Evolutionary conservation across 2,888 invertebrate species (phyloP).

Genomic region (Cataglyphis livida): DNA sequence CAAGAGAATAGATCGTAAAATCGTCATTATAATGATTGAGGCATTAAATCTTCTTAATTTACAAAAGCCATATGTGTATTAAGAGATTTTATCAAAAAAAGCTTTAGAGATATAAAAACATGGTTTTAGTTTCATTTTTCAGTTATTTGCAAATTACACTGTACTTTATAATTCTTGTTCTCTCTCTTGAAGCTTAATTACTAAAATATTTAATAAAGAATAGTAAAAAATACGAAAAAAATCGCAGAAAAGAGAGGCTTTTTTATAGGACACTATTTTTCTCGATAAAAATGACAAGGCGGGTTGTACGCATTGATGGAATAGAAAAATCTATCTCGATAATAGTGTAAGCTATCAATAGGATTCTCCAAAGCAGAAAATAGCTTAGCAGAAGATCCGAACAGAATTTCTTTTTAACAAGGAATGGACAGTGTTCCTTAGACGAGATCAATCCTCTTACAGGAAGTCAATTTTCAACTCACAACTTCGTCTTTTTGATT

Average conservation of each 20-base stretch:
- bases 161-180: neutral
- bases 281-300: neutral
- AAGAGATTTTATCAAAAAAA: neutral
- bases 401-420: constrained; percentile 12
- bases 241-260: neutral
- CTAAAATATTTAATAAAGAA: neutral
- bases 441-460: neutral
- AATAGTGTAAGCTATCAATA: neutral
- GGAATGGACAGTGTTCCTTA: neutral
- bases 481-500: neutral
- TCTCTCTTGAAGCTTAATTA: neutral
- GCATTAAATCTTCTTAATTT: neutral
- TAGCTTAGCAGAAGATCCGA: constrained; percentile 3
- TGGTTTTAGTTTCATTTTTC: neutral
- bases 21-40: neutral
- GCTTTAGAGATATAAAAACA: neutral
- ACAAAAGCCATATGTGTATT: neutral
- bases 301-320: constrained; percentile 4
- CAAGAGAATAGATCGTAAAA: neutral
- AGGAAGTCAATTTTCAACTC: neutral
- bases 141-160: neutral
- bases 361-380: constrained; percentile 13
- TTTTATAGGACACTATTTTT: neutral
- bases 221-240: neutral
- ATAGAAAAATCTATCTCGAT: constrained; percentile 23